Base-by-base conservation (phyloP, 2,113 vertebrate genomes). In the Myiozetetes cayanensis region DNA sequence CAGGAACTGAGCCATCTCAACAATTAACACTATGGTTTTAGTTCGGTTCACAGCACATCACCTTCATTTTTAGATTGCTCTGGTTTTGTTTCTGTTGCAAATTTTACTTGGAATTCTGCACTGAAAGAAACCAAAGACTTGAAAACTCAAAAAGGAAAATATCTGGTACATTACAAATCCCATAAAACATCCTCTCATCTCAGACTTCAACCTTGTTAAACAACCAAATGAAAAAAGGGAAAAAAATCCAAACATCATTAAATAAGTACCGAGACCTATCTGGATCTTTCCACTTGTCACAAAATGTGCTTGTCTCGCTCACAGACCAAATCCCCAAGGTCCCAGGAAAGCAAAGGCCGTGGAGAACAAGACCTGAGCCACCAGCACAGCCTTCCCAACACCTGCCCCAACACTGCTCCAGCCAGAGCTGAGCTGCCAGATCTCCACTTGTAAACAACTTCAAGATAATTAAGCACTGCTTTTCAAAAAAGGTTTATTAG, bases 381-480 rank as follows among this genome's bases (percentile, higher is more conserved):
- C 14, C 79, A 90, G 41, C 79, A 49, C 39, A 68, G 55, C 62
- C 47, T 16, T 18, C 41, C 55, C 87, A 47, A 23, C 35, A 59
- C 27, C 63, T 77, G 84, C 33, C 46, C 63, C 84, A 68, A 37
- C 61, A 6, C 52, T 68, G 78, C 87, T 10, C 3, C 70, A 89
- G 78, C 71, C 66, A 21, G n/a, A 70, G 79, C 15, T 0, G 14
- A 65, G 84, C 84, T 66, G 76, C 80, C 92, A 79, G 53, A 62
- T 1, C 53, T 37, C n/a, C 79, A 43, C 76, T 80, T 53, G 76
- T 70, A 77, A 94, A 92, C 83, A 90, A 66, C 43, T 76, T 43
- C 70, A 68, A 44, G 25, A n/a, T 87, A 91, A 96, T 93, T 68
- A 94, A 93, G 74, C 55, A n/a, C 16, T 62, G 16, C 49, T 87